These are phyloP conservation scores for Graptemys geographica DNA, from an alignment of 2,797 vertebrate species.

Conservation along the genomic window DNA sequence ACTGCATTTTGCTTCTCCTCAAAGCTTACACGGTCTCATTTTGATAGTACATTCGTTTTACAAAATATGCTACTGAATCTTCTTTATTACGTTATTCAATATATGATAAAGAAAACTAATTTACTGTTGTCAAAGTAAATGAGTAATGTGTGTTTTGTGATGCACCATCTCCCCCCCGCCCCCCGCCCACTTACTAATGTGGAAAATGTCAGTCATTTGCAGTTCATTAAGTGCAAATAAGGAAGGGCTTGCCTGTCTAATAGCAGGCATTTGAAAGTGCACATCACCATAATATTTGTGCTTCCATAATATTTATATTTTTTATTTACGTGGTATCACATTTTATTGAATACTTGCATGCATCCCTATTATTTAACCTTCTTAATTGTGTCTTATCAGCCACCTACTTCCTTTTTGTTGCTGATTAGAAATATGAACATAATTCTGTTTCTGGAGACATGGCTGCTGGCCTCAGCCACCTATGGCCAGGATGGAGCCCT, in stretches of 20 bases:
- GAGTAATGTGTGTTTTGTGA: background rate
- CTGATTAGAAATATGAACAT: background rate
- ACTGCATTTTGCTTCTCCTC: background rate
- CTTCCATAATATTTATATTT: background rate
- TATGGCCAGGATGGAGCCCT: background rate
- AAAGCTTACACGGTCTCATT: background rate
- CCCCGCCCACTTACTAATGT: background rate
- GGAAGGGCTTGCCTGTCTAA: background rate
- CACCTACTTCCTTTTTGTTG: background rate
- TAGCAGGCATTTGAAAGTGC: constrained; percentile 15
- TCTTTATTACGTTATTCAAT: background rate
- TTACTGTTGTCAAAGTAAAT: constrained; percentile 40
- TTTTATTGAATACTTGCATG: background rate
- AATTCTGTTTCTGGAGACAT: background rate
- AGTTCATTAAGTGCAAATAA: background rate
- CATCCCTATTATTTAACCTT: background rate
- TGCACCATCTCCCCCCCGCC: background rate
- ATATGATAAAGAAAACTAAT: constrained; percentile 9
- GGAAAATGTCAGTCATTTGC: background rate
- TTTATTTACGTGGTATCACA: background rate
- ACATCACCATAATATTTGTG: background rate
- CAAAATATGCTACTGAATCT: background rate
- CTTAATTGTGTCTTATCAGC: background rate
- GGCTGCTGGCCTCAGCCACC: background rate
- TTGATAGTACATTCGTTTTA: background rate